These are phyloP conservation scores for Hirudinaria manillensis DNA, from an alignment of 2,888 invertebrate species.

Conservation along the genomic window DNA sequence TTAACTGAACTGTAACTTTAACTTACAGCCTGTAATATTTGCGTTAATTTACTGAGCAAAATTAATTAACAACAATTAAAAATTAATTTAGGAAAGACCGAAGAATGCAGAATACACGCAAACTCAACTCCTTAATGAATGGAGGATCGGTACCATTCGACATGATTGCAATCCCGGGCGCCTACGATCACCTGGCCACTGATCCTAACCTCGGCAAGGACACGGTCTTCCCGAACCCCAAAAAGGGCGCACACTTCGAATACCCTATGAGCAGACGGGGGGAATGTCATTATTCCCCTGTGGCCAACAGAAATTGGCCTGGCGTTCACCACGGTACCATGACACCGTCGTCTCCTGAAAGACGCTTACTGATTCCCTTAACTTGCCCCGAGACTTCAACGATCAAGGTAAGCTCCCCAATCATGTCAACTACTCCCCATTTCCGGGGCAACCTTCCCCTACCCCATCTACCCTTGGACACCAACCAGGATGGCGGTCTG, in stretches of 20 bases:
- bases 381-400: neutral
- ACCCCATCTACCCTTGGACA: neutral
- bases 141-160: constrained; percentile 1
- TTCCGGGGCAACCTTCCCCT: neutral
- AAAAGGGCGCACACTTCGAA: neutral
- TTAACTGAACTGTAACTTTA: too few relatives aligned
- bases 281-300: constrained; percentile 5
- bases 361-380: neutral
- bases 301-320: constrained; percentile 2
- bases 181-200: constrained; percentile 1
- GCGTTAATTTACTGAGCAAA: neutral
- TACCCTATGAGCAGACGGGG: neutral
- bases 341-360: constrained; percentile 1
- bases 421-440: neutral
- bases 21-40: neutral
- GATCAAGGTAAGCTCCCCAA: neutral
- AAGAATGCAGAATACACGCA: constrained; percentile 3
- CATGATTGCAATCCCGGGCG: neutral
- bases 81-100: constrained; percentile 3
- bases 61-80: neutral
- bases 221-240: neutral
- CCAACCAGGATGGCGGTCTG: neutral
- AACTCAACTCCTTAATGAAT: neutral
- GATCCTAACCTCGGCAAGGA: neutral
- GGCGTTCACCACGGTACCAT: neutral